Percentiles rank a stretch among this genome's conserved stretches.
These are phyloP conservation scores for Synergus itoensis DNA, from an alignment of 2,888 invertebrate genomes.

Conservation along the genomic window DNA sequence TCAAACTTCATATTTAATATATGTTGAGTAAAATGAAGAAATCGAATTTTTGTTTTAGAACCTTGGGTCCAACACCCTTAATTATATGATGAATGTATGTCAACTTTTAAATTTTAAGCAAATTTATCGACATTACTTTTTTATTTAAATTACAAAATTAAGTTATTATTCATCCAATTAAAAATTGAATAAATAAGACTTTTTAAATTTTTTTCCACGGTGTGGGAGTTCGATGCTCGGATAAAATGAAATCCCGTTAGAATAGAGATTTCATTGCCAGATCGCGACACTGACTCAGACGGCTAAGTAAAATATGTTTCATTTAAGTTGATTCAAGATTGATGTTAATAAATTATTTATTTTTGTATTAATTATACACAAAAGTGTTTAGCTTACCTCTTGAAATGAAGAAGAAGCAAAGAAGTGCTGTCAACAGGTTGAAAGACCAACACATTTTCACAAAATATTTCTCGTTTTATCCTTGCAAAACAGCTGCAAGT, in stretches of 20 bases:
- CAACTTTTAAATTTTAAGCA: too few species aligned
- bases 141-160: too few species aligned
- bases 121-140: too few species aligned
- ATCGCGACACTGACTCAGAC: conserved; percentile 37
- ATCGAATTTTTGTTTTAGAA: too few species aligned
- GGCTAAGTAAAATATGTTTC: conserved; percentile 1
- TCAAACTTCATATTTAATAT: too few species aligned
- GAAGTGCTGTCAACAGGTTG: conserved; percentile 50
- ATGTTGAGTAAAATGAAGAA: too few species aligned
- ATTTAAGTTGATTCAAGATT: neutral
- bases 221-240: conserved; percentile 5
- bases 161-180: too few species aligned
- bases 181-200: neutral
- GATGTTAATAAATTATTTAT: neutral
- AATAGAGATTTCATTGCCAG: conserved; percentile 51
- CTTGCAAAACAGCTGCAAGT: conserved; percentile 45
- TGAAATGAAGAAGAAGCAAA: conserved; percentile 50
- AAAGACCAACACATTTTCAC: conserved; percentile 56
- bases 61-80: too few species aligned
- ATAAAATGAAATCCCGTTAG: conserved; percentile 47
- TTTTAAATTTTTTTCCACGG: neutral
- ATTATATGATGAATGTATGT: too few species aligned
- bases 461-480: conserved; percentile 63
- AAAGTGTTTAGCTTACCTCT: conserved; percentile 48
- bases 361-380: neutral